A percentile compares a stretch with the other conserved stretches of the same genome.
phyloP scores from a whole-genome alignment of 2,113 vertebrate species.

The Apeltes quadracus region DNA sequence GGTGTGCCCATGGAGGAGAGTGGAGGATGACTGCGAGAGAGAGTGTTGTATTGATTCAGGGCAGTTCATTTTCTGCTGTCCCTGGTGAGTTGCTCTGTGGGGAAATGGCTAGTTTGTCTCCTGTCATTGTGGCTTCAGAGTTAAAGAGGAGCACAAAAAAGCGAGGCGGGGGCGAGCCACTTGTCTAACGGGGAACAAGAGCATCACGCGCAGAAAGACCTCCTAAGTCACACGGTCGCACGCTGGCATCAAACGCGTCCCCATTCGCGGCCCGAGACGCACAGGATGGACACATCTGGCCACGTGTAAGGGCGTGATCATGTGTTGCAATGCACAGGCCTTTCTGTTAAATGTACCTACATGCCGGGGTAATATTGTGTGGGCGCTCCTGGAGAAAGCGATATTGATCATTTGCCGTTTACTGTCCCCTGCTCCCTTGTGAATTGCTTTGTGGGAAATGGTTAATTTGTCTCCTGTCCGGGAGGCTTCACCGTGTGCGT shows the following conservation, averaged over 20 bases:
- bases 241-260: background rate
- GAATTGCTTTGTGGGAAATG: constrained; percentile 72
- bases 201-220: constrained; percentile 7
- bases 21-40: constrained; percentile 42
- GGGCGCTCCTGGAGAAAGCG: constrained; percentile 40
- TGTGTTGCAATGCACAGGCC: background rate
- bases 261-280: background rate
- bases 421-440: constrained; percentile 66
- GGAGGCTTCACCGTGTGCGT: constrained; percentile 13
- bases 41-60: constrained; percentile 76
- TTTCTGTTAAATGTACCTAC: constrained; percentile 22
- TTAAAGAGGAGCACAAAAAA: constrained; percentile 56
- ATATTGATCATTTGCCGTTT: constrained; percentile 68
- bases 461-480: constrained; percentile 75
- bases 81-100: constrained; percentile 74
- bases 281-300: background rate
- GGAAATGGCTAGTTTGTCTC: constrained; percentile 83
- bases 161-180: constrained; percentile 3
- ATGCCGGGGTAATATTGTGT: constrained; percentile 47
- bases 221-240: background rate
- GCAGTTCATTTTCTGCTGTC: constrained; percentile 81
- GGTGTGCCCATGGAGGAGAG: constrained; percentile 25
- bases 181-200: constrained; percentile 21
- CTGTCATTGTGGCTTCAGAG: constrained; percentile 76
- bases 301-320: background rate